Evolutionary conservation across 2,797 vertebrate species (phyloP).

Genomic region (Merluccius polli): DNA sequence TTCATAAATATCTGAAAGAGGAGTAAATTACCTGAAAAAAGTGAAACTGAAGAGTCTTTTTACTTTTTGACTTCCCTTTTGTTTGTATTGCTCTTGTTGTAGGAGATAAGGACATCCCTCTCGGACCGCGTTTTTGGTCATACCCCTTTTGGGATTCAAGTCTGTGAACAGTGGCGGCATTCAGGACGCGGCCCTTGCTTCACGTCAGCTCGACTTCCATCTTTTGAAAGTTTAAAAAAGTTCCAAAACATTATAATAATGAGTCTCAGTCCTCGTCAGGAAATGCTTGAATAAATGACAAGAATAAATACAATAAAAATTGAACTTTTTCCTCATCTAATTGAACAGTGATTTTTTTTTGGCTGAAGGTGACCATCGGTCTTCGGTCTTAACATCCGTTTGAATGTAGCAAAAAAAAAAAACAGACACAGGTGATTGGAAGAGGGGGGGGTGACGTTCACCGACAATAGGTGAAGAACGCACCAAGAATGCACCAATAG

Average conservation of each 20-base stretch:
- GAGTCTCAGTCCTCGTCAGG: background rate
- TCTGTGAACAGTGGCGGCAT: background rate
- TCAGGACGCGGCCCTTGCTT: background rate
- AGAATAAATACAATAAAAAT: background rate
- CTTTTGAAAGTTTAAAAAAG: background rate
- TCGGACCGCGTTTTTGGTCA: background rate
- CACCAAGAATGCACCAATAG: constrained; percentile 1
- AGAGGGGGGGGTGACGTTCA: background rate
- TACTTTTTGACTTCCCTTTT: constrained; percentile 47
- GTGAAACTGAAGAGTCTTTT: constrained; percentile 53
- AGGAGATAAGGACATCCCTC: constrained; percentile 39
- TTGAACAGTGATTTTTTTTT: background rate
- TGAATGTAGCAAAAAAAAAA: background rate
- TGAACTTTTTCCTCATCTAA: background rate
- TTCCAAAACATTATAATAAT: background rate
- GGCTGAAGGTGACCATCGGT: background rate
- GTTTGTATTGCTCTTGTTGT: constrained; percentile 73
- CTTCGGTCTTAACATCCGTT: background rate
- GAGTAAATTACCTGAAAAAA: constrained; percentile 73
- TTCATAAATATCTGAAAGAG: constrained; percentile 27
- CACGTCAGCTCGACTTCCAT: background rate
- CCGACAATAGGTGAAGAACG: background rate
- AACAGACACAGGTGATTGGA: background rate
- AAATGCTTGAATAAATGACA: background rate
- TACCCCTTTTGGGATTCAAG: background rate